Conservation (phyloP, 92 coral and sea anemone species). For the Meandrina meandrites region DNA sequence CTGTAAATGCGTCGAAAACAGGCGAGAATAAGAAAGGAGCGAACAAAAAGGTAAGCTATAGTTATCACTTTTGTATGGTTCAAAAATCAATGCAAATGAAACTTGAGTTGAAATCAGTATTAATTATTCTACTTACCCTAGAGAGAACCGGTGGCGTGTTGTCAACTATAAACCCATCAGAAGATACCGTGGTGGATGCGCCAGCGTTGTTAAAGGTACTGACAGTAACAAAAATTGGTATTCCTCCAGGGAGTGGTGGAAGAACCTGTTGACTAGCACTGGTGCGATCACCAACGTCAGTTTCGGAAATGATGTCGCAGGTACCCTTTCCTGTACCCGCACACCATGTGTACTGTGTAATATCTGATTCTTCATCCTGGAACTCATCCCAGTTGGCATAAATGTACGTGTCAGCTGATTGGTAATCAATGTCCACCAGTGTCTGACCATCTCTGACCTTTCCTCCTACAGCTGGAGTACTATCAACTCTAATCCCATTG, state of each 20-base stretch:
- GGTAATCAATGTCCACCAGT: slow-evolving; percentile 62
- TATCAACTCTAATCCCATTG: slow-evolving; percentile 66
- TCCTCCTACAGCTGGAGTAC: slow-evolving; percentile 71
- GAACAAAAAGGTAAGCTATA: no score
- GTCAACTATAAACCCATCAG: slow-evolving; percentile 77
- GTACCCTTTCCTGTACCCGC: slow-evolving; percentile 82
- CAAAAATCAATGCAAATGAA: no score
- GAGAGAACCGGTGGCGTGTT: slow-evolving; percentile 69
- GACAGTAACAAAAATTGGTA: slow-evolving; percentile 63
- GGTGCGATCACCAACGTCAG: slow-evolving; percentile 45
- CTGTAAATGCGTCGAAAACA: no score
- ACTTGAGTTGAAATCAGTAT: no score
- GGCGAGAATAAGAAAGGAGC: no score
- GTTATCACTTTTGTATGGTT: no score
- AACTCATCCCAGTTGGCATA: slow-evolving; percentile 87
- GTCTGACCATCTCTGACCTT: slow-evolving; percentile 70
- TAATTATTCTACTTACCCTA: slow-evolving; percentile 43
- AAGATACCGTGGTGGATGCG: slow-evolving; percentile 47
- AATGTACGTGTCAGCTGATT: slow-evolving; percentile 62
- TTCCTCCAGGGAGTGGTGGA: slow-evolving; percentile 66
- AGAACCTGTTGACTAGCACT: slow-evolving; percentile 36
- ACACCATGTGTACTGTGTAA: slow-evolving; percentile 69
- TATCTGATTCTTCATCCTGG: slow-evolving; percentile 75
- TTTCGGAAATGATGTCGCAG: slow-evolving; percentile 78
- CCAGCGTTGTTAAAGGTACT: slow-evolving; percentile 76